These are phyloP conservation scores for Xyrauchen texanus DNA, from an alignment of 2,113 vertebrate species.

Conservation along the genomic window DNA sequence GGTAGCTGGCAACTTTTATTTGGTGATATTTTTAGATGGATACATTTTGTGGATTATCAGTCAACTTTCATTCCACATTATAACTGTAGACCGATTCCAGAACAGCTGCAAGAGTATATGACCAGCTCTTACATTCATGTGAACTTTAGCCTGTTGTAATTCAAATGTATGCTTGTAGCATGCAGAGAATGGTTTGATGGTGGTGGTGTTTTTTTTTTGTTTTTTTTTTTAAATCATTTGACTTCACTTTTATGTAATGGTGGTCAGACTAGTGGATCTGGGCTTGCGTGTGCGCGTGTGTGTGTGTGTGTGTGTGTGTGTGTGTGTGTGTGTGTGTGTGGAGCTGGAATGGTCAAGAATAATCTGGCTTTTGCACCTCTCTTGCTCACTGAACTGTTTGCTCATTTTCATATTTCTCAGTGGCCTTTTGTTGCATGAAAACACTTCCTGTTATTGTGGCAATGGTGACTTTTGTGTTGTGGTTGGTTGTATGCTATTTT, in stretches of 20 bases:
- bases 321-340: background rate
- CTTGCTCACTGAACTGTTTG: constrained; percentile 55
- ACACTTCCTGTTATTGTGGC: constrained; percentile 62
- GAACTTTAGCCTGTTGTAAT: background rate
- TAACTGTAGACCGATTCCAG: background rate
- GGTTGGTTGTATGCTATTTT: constrained; percentile 57
- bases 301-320: constrained; percentile 15
- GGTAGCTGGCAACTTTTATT: background rate
- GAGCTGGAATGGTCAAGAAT: constrained; percentile 31
- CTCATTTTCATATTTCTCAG: constrained; percentile 63
- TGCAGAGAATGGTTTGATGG: background rate
- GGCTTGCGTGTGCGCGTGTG: no score
- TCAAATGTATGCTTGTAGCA: background rate
- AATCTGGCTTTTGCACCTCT: constrained; percentile 51
- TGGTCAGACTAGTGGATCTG: background rate
- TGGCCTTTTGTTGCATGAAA: constrained; percentile 78
- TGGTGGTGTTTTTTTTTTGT: no score
- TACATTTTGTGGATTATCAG: background rate
- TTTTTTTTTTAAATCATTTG: no score
- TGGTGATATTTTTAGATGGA: background rate
- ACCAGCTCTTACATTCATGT: background rate
- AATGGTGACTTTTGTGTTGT: constrained; percentile 43
- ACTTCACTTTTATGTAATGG: constrained; percentile 7
- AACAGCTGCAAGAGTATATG: background rate
- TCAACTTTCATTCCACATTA: constrained; percentile 12